A percentile compares a stretch with the other conserved stretches of the same genome.
Evolutionary conservation across 1,140 invertebrate genomes (phyloP).

Genomic region (Penaeus japonicus): DNA sequence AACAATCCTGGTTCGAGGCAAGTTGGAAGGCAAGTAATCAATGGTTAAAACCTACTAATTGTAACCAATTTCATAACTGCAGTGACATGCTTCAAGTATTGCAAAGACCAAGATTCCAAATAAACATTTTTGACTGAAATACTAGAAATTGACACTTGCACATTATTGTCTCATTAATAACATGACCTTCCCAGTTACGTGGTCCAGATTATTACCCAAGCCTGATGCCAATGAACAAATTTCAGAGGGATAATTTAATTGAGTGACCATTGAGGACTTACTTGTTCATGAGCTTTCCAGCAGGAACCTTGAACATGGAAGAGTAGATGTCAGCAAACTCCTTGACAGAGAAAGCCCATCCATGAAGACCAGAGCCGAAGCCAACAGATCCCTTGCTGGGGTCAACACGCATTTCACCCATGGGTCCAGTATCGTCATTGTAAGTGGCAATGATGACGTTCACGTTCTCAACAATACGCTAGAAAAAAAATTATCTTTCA

Average conservation of each 20-base stretch:
- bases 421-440: constrained; percentile 94
- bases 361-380: constrained; percentile 98
- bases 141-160: too few relatives aligned
- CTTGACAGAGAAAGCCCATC: constrained; percentile 99
- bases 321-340: constrained; percentile 99
- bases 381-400: constrained; percentile 98
- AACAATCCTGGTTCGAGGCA: not conserved
- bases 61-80: too few relatives aligned
- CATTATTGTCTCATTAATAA: too few relatives aligned
- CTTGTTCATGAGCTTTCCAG: constrained; percentile 95
- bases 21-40: not conserved
- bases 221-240: not conserved
- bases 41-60: too few relatives aligned
- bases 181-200: not conserved
- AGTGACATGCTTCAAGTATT: too few relatives aligned
- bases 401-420: constrained; percentile 98
- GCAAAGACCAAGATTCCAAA: too few relatives aligned
- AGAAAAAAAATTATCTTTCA: not conserved
- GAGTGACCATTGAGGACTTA: too few relatives aligned
- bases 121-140: too few relatives aligned
- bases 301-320: constrained; percentile 97
- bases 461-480: constrained; percentile 99
- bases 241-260: too few relatives aligned
- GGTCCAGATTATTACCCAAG: not conserved
- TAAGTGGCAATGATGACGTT: constrained; percentile 99